Evolutionary conservation across 2,797 vertebrate species (phyloP), one percentile per base, ranked within the genome.

Genomic region (Chelon auratus): DNA sequence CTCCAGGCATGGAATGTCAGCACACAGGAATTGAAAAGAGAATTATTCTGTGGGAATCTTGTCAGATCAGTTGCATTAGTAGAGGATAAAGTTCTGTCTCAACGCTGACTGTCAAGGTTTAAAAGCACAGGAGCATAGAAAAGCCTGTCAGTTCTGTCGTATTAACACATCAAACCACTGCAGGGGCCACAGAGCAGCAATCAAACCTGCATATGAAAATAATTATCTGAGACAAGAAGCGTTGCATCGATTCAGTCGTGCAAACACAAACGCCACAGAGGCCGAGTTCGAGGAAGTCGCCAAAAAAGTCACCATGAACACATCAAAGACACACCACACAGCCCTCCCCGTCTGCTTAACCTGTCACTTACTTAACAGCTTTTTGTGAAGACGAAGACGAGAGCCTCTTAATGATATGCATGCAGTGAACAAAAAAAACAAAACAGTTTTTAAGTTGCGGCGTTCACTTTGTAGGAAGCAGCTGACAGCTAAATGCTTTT

Each of bases 401-500:
- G 18, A 47, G 9, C n/a, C 2, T 73, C 30, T 52, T 77, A 72
- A 77, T 68, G 58, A 76, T 61, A 75, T 61, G 72, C 68, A 45
- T 69, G 77, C 75, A 77, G 5, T 18, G 42, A 50, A 17, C n/a
- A 42, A 45, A 30, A 57, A 62, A 58, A 43, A 14, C 33, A 13
- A n/a, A 24, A 18, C 20, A 3, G 24, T 40, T 62, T 68, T 78
- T 58, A 84, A 78, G 26, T 65, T 40, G 48, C 37, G 54, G 64
- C 22, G 72, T 83, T 86, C 22, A 69, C 82, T 93, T 91, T 87
- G 57, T 87, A 90, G 79, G 12, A 17, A 58, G 77, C 33, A 17
- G 48, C 61, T 90, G 91, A 90, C 90, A 89, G 83, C 77, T 62
- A 61, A 78, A 65, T 10, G 56, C 84, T 87, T 91, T 88, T 82